Conservation (phyloP, 1,140 invertebrate genomes). For the Lepidotrigona ventralis region DNA sequence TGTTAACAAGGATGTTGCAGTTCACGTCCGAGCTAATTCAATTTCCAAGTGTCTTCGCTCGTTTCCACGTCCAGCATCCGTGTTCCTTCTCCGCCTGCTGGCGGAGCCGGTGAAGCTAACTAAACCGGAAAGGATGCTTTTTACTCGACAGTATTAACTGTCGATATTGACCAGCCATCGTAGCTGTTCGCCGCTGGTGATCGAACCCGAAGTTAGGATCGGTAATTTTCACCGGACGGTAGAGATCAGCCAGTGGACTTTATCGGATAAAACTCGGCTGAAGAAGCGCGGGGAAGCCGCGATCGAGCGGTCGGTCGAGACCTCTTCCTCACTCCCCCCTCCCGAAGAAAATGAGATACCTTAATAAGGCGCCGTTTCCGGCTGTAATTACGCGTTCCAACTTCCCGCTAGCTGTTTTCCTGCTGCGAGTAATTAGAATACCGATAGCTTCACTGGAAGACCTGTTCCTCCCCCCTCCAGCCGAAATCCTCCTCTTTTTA, state of each 20-base stretch:
- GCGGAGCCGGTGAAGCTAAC: constrained; percentile 19
- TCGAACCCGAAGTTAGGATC: neutral
- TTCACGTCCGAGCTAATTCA: constrained; percentile 44
- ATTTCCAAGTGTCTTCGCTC: constrained; percentile 42
- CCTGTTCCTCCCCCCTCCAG: neutral
- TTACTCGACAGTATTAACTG: constrained; percentile 31
- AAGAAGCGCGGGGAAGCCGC: constrained; percentile 54
- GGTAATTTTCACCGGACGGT: constrained; percentile 8
- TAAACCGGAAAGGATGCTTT: constrained; percentile 52
- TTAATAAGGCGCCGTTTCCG: constrained; percentile 56
- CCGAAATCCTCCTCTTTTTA: constrained; percentile 44
- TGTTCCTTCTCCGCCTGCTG: neutral
- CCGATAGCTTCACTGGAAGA: constrained; percentile 46
- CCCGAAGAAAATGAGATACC: constrained; percentile 63
- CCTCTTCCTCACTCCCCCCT: constrained; percentile 15
- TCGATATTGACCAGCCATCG: constrained; percentile 54
- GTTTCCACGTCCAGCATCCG: neutral
- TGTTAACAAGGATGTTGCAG: constrained; percentile 55
- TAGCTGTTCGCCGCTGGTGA: constrained; percentile 32
- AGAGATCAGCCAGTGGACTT: constrained; percentile 46
- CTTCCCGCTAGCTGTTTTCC: constrained; percentile 57
- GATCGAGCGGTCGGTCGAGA: constrained; percentile 39
- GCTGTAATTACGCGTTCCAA: constrained; percentile 63
- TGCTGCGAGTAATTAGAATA: constrained; percentile 64
- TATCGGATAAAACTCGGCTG: constrained; percentile 64